Evolutionary conservation across 2,113 vertebrate species (phyloP), one percentile per base, ranked within the genome.

Genomic region (Saccopteryx bilineata): DNA sequence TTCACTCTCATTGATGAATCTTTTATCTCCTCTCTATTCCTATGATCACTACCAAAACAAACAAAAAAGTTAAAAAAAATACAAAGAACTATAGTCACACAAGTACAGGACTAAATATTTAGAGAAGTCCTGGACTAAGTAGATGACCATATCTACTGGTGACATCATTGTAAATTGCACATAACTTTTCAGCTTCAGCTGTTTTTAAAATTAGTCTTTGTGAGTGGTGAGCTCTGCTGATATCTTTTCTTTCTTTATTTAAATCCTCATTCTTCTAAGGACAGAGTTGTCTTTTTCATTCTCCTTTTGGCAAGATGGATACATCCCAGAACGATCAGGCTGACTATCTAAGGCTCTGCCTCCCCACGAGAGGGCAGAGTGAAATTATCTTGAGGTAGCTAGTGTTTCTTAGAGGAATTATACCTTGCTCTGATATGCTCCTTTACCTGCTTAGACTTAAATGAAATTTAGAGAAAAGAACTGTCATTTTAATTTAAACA

Each of bases 401-500:
- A n/a, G 21, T 56, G 52, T 10, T 75, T 86, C 39, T 50, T 76
- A 54, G 61, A 90, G 48, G 28, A 89, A 81, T 81, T 78, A 79
- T 75, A 75, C 2, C 52, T 95, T 90, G 80, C 75, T 92, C 52
- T 95, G 60, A 61, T 75, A 94, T 54, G 50, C n/a, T 92, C 50
- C 26, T 87, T 96, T 81, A 86, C 66, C 80, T 76, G 21, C 23
- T 80, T 81, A 86, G 60, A 81, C 7, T 28, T 83, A 86, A 68
- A 74, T 90, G 80, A 76, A 81, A 24, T 86, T 95, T 66, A 68
- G 78, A 84, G 81, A 78, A 85, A 94, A 93, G 66, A 54, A 66
- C 50, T 95, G 85, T 68, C 65, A 54, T 93, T 95, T 31, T 96
- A 80, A 86, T 75, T 96, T 68, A 92, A 92, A 86, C 85, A 58